A percentile compares a stretch with the other conserved stretches of the same genome.
These are phyloP conservation scores for Rotaria sp. DNA, from an alignment of 2,888 invertebrate species.

Conservation along the genomic window DNA sequence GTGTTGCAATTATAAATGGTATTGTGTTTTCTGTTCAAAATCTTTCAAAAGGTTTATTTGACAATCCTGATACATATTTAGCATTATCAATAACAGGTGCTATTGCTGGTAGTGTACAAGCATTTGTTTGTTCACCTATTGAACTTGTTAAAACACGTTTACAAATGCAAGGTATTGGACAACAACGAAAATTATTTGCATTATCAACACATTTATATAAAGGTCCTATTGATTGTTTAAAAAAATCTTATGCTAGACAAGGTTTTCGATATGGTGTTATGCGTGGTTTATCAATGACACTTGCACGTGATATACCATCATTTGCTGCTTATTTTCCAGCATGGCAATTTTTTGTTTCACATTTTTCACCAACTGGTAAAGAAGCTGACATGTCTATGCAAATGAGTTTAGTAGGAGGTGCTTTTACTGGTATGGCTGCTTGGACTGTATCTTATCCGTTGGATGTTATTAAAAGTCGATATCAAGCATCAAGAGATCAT, in stretches of 20 bases:
- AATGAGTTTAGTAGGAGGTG: constrained; percentile 71
- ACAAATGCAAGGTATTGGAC: constrained; percentile 60
- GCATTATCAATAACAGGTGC: constrained; percentile 65
- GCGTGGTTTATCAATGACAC: constrained; percentile 69
- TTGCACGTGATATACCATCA: constrained; percentile 72
- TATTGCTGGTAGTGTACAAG: constrained; percentile 74
- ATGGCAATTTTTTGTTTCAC: constrained; percentile 63
- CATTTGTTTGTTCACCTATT: constrained; percentile 76
- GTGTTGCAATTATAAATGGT: constrained; percentile 81
- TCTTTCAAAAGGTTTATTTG: constrained; percentile 50
- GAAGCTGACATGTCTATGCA: constrained; percentile 36
- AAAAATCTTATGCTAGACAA: not conserved
- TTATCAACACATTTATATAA: constrained; percentile 20
- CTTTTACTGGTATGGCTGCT: constrained; percentile 71
- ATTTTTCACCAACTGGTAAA: constrained; percentile 28
- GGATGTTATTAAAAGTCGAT: constrained; percentile 79
- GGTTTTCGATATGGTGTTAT: constrained; percentile 62
- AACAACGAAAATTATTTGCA: not conserved
- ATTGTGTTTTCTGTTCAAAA: constrained; percentile 85
- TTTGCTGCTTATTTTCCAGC: constrained; percentile 76
- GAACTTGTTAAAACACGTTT: constrained; percentile 81
- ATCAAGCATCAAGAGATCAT: constrained; percentile 61
- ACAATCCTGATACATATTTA: constrained; percentile 60
- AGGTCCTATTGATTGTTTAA: constrained; percentile 26
- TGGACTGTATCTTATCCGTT: constrained; percentile 80